Conservation (phyloP, 2,113 vertebrate genomes). For the Tragelaphus buxtoni region DNA sequence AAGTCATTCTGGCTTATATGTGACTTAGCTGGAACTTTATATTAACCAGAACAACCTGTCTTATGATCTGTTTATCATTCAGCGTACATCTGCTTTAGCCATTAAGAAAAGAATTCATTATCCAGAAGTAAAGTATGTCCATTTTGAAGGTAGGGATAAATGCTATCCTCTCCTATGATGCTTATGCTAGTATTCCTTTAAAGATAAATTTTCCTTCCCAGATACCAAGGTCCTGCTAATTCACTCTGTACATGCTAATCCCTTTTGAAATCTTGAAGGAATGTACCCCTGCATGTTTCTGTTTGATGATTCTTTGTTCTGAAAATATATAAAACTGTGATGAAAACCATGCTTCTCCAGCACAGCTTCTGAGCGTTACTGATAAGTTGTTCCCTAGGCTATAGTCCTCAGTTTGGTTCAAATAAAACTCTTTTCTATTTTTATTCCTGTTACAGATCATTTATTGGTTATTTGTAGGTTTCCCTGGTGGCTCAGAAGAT, state of each 20-base stretch:
- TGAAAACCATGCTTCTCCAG: background rate
- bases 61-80: too few species aligned
- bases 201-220: background rate
- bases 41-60: too few species aligned
- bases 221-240: background rate
- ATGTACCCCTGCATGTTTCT: background rate
- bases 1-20: too few species aligned
- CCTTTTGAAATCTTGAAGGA: background rate
- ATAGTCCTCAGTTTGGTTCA: background rate
- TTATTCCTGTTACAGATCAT: background rate
- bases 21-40: too few species aligned
- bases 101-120: too few species aligned
- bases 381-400: background rate
- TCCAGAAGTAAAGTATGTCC: too few species aligned
- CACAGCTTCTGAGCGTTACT: background rate
- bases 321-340: background rate
- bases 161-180: too few species aligned
- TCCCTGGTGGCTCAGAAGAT: too few species aligned
- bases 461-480: background rate
- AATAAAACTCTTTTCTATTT: background rate
- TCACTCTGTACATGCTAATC: background rate
- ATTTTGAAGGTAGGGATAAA: too few species aligned
- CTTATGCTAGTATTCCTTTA: background rate
- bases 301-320: background rate
- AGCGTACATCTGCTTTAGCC: too few species aligned